Conservation (phyloP, 2,888 invertebrate species). For the Eristalis intricaria region DNA sequence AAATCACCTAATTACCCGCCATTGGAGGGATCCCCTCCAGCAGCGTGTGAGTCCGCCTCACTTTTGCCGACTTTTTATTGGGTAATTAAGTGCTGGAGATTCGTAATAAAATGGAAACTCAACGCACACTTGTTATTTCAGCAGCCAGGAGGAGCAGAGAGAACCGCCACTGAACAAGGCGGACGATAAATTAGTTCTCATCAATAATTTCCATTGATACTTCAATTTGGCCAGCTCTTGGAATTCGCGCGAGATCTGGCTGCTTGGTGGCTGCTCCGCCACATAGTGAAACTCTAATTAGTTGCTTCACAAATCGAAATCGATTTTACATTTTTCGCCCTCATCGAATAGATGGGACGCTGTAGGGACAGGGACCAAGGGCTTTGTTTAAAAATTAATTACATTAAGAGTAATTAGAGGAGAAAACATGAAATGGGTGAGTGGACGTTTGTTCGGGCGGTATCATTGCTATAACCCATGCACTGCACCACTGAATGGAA, state of each 20-base stretch:
- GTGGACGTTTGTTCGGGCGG: neutral
- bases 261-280: neutral
- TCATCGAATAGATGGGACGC: neutral
- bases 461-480: neutral
- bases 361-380: neutral
- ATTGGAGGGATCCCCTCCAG: neutral
- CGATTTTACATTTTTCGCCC: constrained; percentile 36
- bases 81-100: constrained; percentile 49
- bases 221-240: constrained; percentile 27
- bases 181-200: constrained; percentile 57
- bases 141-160: neutral
- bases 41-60: neutral
- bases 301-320: constrained; percentile 56
- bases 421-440: constrained; percentile 32
- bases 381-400: constrained; percentile 58
- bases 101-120: constrained; percentile 44
- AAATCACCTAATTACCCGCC: constrained; percentile 57
- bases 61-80: neutral
- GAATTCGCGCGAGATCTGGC: constrained; percentile 20
- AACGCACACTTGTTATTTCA: constrained; percentile 33
- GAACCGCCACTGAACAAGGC: constrained; percentile 1
- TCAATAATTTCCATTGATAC: constrained; percentile 58
- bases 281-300: constrained; percentile 37
- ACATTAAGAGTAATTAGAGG: constrained; percentile 43
- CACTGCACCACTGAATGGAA: neutral